Conservation (phyloP, 2,113 vertebrate genomes). For the Platysternon megacephalum region DNA sequence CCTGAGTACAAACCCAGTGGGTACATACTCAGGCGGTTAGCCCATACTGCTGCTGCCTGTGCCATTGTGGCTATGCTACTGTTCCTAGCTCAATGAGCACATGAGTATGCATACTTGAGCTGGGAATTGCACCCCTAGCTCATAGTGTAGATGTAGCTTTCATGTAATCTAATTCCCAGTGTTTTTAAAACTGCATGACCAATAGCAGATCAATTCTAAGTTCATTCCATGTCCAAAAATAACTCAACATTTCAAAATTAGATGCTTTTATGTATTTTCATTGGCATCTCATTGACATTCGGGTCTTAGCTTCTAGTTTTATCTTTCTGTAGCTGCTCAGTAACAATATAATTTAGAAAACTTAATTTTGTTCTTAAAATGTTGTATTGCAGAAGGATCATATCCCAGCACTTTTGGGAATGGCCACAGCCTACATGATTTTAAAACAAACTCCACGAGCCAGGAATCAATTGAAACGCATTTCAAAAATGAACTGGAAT, state of each 20-base stretch:
- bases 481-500: slow-evolving; percentile 98
- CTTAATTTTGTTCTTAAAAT: not conserved
- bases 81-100: not conserved
- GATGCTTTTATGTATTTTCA: not conserved
- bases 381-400: slow-evolving; percentile 89
- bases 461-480: slow-evolving; percentile 94
- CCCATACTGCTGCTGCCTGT: not conserved
- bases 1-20: not conserved
- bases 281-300: not conserved
- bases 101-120: not conserved
- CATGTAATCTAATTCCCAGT: not conserved
- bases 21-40: not conserved
- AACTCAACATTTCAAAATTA: not conserved
- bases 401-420: slow-evolving; percentile 92
- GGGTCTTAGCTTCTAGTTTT: not conserved
- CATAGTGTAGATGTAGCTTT: not conserved
- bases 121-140: not conserved
- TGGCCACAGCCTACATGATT: slow-evolving; percentile 98
- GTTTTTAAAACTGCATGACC: not conserved
- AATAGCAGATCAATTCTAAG: not conserved
- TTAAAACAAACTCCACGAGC: slow-evolving; percentile 95
- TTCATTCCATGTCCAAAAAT: not conserved
- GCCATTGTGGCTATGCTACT: not conserved
- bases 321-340: not conserved
- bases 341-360: not conserved